These are phyloP conservation scores for Vicugna pacos DNA, from an alignment of 2,113 vertebrate species.

Conservation along the genomic window DNA sequence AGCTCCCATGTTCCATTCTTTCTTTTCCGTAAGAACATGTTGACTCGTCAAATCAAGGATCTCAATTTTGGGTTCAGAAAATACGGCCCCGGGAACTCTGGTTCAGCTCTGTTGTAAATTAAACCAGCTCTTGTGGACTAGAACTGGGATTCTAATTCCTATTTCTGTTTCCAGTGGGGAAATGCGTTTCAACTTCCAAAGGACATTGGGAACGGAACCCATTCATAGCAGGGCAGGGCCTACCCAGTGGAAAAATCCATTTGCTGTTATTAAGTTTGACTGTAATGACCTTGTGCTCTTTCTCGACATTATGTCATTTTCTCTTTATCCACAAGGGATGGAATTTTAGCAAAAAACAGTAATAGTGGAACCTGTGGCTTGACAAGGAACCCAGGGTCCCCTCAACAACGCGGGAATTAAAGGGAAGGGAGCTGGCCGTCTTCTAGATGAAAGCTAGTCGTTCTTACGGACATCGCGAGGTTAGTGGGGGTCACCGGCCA, in stretches of 20 bases:
- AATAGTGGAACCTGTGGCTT: not conserved
- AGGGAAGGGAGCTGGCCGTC: not conserved
- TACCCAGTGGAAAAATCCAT: not conserved
- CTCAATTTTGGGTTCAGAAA: not conserved
- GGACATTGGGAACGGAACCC: not conserved
- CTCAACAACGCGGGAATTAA: not conserved
- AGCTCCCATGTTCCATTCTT: not conserved
- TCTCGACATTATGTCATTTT: not conserved
- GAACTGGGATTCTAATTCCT: not conserved
- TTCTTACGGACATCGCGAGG: not conserved
- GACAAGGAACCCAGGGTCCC: not conserved
- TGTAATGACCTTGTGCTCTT: not conserved
- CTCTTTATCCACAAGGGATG: not conserved
- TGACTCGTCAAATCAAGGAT: not conserved
- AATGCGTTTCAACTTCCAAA: conserved; percentile 1
- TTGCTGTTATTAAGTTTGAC: not conserved
- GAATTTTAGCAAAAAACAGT: conserved; percentile 22
- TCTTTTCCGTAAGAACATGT: not conserved
- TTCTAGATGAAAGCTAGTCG: not conserved
- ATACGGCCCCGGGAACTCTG: not conserved
- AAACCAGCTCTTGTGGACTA: not conserved
- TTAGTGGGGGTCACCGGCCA: not conserved
- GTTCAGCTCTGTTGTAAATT: not conserved
- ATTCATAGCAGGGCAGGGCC: not conserved
- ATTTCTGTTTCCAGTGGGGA: conserved; percentile 7